Conservation (phyloP, 1,140 invertebrate genomes). For the Aricia agestis region DNA sequence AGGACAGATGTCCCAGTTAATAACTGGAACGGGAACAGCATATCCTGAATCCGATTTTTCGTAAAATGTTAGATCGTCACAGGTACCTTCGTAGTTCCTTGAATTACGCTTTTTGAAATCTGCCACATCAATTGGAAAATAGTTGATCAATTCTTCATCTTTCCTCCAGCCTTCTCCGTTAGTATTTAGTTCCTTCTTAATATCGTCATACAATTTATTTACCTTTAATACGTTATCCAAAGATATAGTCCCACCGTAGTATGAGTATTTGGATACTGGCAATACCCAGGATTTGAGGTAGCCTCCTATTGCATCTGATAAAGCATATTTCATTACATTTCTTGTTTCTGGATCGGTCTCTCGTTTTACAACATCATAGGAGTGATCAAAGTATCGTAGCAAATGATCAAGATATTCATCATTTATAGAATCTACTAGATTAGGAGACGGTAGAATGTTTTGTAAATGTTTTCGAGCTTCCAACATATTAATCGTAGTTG, state of each 20-base stretch:
- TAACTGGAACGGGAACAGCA: slow-evolving; percentile 43
- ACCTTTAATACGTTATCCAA: slow-evolving; percentile 44
- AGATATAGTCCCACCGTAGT: slow-evolving; percentile 50
- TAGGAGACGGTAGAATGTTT: slow-evolving; percentile 39
- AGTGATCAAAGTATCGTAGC: slow-evolving; percentile 44
- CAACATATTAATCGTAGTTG: slow-evolving; percentile 39
- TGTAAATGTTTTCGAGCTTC: slow-evolving; percentile 48
- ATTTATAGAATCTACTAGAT: slow-evolving; percentile 33
- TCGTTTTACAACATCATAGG: slow-evolving; percentile 38
- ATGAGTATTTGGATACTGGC: slow-evolving; percentile 53
- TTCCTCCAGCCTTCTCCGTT: slow-evolving; percentile 45
- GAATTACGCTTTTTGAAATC: slow-evolving; percentile 18
- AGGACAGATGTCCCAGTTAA: slow-evolving; percentile 46
- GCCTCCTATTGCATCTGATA: slow-evolving; percentile 55
- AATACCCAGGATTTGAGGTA: slow-evolving; percentile 55
- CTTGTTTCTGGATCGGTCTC: slow-evolving; percentile 33
- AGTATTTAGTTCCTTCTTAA: slow-evolving; percentile 48
- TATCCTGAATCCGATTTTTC: slow-evolving; percentile 49
- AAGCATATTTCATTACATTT: slow-evolving; percentile 44
- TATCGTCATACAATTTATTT: slow-evolving; percentile 43
- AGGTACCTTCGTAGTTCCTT: slow-evolving; percentile 37
- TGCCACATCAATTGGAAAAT: slow-evolving; percentile 45
- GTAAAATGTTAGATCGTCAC: slow-evolving; percentile 45
- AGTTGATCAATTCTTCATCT: slow-evolving; percentile 36
- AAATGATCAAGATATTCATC: slow-evolving; percentile 44